Base-by-base conservation (phyloP, 2,888 invertebrate genomes). In the Sialis lutaria region DNA sequence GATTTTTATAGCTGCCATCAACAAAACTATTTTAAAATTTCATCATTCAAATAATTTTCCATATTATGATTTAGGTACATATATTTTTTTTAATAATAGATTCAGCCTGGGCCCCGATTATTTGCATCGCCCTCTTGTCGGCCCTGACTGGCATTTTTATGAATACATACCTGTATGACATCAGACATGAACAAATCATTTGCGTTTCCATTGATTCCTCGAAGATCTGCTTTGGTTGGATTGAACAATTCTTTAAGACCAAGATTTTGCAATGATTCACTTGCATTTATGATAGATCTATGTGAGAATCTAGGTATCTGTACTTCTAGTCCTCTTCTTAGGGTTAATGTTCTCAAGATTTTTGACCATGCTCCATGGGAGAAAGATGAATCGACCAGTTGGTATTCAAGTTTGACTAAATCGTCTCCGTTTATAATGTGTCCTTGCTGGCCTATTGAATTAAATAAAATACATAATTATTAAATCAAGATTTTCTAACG, bases 301-400 rank as follows among this genome's bases (percentile, higher is more conserved):
- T 88, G 88, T 8, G 82, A 79, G 61, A 88, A 88, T 53, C 87
- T 73, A 0, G 90, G 90, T 42, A 90, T 73, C 62, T 89, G 88
- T 1, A 88, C 72, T 64, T 89, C 88, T 45, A 89, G 64, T 1
- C 83, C 84, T 0, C 79, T 75, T 2, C 88, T 70, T 13, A 85
- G 83, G 52, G 85, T 74, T 3, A 89, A 64, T 1, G 82, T 77
- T 13, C 82, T 75, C 6, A 89, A 67, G 6, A 88, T 61, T 45
- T 81, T 75, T 45, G 79, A 76, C 86, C 87, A 87, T 1, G 77
- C 70, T 5, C 77, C 75, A 45, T 80, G 75, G 8, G 74, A 72
- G 45, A 80, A 77, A 2, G 78, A 77, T 33, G 75, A 69, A 50
- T 77, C 77, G 6, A 82, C 64, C 1, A 88, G 62, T 45, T 82